phyloP scores from a whole-genome alignment of 2,113 vertebrate genomes.

The Caloenas nicobarica region DNA sequence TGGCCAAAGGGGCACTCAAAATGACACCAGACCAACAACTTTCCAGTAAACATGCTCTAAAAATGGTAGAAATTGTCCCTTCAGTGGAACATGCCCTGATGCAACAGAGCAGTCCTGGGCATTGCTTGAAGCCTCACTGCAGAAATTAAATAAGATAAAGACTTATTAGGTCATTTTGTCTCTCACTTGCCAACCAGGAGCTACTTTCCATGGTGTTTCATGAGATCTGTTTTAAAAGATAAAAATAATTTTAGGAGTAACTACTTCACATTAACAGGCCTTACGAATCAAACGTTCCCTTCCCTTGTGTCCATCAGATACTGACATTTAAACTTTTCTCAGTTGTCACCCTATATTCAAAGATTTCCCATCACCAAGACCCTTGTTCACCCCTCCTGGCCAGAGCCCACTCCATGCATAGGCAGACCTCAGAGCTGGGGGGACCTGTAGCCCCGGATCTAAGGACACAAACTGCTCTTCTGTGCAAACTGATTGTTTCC shows the following conservation, averaged over 20 bases:
- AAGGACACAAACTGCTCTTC: not conserved
- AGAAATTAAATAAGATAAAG: not conserved
- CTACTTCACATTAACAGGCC: not conserved
- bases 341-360: not conserved
- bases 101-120: not conserved
- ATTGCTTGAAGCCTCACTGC: not conserved
- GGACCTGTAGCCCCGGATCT: not conserved
- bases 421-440: not conserved
- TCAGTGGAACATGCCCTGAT: accelerated
- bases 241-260: not conserved
- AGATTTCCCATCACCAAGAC: not conserved
- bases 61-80: not conserved
- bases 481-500: accelerated
- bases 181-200: not conserved
- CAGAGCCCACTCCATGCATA: not conserved
- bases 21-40: not conserved
- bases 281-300: not conserved
- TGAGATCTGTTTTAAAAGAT: not conserved
- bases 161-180: not conserved
- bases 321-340: not conserved
- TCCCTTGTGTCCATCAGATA: not conserved
- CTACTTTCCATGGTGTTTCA: not conserved
- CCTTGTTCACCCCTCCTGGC: not conserved
- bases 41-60: not conserved
- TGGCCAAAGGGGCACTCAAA: not conserved